phyloP scores from a whole-genome alignment of 2,888 invertebrate genomes.

The Cephus runcator region DNA sequence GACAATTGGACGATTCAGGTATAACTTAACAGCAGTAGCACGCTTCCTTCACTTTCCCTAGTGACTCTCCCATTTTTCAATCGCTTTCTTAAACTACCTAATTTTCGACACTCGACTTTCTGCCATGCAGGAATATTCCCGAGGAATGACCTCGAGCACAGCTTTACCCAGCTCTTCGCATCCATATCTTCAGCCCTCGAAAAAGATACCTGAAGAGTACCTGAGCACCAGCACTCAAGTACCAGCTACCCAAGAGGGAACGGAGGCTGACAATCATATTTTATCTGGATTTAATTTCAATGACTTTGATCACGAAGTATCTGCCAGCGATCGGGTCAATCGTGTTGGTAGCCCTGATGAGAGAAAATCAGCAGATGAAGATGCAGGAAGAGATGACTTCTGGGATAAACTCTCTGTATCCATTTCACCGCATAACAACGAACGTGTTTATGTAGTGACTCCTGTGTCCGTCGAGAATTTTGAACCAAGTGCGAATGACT shows the following conservation, averaged over 20 bases:
- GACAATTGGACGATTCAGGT: conserved; percentile 80
- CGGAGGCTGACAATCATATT: conserved; percentile 17
- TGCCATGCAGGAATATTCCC: conserved; percentile 55
- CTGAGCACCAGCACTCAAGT: conserved; percentile 72
- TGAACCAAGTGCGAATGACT: conserved; percentile 52
- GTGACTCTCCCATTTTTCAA: background rate
- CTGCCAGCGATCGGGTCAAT: conserved; percentile 40
- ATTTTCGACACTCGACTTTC: conserved; percentile 4
- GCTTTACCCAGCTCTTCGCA: conserved; percentile 48
- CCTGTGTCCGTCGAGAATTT: conserved; percentile 72
- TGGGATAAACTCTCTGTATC: conserved; percentile 79
- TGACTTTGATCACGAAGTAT: conserved; percentile 46
- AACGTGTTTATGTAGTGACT: conserved; percentile 86
- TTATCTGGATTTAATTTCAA: conserved; percentile 49
- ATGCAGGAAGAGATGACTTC: conserved; percentile 52
- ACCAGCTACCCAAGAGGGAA: conserved; percentile 25
- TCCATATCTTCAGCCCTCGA: conserved; percentile 71
- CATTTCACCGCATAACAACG: conserved; percentile 80
- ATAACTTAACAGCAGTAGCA: conserved; percentile 9
- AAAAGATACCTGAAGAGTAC: conserved; percentile 82
- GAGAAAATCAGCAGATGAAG: background rate
- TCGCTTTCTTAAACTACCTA: background rate
- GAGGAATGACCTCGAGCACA: conserved; percentile 46
- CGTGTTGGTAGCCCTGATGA: background rate
- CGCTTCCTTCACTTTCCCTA: background rate